Evolutionary conservation across 2,113 vertebrate species (phyloP).

Genomic region (Dissostichus mawsoni): DNA sequence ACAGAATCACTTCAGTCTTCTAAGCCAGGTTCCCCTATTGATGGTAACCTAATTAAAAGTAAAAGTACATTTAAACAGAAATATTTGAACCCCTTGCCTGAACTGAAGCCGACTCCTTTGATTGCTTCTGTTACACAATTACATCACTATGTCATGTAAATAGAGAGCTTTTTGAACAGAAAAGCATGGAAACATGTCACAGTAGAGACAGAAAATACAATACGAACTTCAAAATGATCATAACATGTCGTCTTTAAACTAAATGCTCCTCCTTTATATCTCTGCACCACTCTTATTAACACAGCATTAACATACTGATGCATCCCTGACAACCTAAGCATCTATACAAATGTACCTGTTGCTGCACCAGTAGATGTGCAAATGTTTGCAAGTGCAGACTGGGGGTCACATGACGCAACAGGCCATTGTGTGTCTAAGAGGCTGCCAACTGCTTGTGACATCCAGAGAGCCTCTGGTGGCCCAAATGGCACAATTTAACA

Average conservation of each 20-base stretch:
- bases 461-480: slow-evolving; percentile 22
- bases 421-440: slow-evolving; percentile 6
- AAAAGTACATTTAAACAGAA: background rate
- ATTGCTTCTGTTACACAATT: too few relatives aligned
- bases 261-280: background rate
- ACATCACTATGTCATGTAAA: too few relatives aligned
- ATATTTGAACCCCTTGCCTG: too few relatives aligned
- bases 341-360: background rate
- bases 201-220: too few relatives aligned
- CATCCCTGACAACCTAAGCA: background rate
- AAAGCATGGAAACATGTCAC: too few relatives aligned
- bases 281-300: background rate
- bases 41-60: background rate
- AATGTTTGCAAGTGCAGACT: background rate
- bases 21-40: background rate
- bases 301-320: background rate
- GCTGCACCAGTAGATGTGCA: background rate
- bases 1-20: background rate
- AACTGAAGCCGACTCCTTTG: too few relatives aligned
- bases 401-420: background rate
- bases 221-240: too few relatives aligned
- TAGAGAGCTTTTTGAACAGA: too few relatives aligned
- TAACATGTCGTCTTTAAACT: background rate
- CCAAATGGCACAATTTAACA: slow-evolving; percentile 51
- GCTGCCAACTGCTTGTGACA: slow-evolving; percentile 11